These are phyloP conservation scores for Volucella bombylans DNA, from an alignment of 2,888 invertebrate genomes.

Conservation along the genomic window DNA sequence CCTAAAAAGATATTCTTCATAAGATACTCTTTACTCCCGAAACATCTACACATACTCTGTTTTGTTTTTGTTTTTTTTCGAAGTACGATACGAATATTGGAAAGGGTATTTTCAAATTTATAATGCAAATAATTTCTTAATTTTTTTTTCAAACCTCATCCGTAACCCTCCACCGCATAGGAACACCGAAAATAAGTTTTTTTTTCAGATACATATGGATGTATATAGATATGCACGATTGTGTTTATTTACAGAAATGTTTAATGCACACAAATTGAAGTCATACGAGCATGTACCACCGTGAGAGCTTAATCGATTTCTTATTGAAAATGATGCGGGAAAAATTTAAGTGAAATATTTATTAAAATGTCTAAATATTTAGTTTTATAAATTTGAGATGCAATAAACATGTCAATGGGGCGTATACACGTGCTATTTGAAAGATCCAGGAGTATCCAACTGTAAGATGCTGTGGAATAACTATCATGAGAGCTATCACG, in stretches of 20 bases:
- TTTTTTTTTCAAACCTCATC: not conserved
- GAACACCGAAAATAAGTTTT: not conserved
- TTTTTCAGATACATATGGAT: not conserved
- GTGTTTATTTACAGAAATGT: constrained; percentile 16
- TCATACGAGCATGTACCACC: constrained; percentile 6
- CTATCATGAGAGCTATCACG: not conserved
- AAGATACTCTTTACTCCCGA: constrained; percentile 11
- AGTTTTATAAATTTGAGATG: constrained; percentile 17
- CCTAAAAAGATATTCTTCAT: not conserved
- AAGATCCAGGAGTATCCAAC: not conserved
- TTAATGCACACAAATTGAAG: constrained; percentile 16
- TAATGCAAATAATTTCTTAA: constrained; percentile 45
- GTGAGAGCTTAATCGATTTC: not conserved
- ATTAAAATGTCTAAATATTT: not conserved
- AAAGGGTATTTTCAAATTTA: constrained; percentile 30
- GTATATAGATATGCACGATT: not conserved
- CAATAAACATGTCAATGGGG: constrained; percentile 10
- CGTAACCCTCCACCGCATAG: constrained; percentile 16
- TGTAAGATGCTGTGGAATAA: not conserved
- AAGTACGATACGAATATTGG: constrained; percentile 10
- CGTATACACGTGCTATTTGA: constrained; percentile 34
- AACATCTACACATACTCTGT: not conserved
- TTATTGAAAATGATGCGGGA: constrained; percentile 9
- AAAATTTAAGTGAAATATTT: constrained; percentile 6
- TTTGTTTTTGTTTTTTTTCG: no score